These are phyloP conservation scores for Macrophya annulata DNA, from an alignment of 2,888 invertebrate genomes.

Conservation along the genomic window DNA sequence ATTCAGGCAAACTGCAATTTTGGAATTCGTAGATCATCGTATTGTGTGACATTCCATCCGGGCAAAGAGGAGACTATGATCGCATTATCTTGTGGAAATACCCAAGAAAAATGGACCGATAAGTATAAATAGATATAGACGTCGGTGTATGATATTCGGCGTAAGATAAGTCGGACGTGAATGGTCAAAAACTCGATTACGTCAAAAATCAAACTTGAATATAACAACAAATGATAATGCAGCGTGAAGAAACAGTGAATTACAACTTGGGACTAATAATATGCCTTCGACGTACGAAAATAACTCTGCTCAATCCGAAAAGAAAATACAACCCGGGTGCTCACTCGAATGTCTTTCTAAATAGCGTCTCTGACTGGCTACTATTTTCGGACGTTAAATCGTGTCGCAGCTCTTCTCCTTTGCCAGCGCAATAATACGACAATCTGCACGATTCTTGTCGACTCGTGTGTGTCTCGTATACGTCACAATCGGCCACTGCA, in stretches of 20 bases:
- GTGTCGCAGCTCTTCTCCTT: background rate
- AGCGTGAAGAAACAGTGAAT: background rate
- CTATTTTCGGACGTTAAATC: conserved; percentile 31
- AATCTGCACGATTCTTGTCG: background rate
- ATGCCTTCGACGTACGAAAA: background rate
- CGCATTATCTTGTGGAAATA: background rate
- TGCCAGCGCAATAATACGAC: background rate
- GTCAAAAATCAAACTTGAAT: background rate
- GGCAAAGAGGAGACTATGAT: background rate
- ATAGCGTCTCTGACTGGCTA: conserved; percentile 25
- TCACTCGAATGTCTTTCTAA: background rate
- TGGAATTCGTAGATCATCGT: background rate
- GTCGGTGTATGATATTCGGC: background rate
- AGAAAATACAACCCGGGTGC: background rate
- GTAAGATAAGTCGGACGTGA: background rate
- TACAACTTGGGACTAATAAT: conserved; percentile 27
- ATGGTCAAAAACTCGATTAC: background rate
- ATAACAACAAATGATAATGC: background rate
- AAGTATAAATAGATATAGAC: background rate
- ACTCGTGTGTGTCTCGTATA: conserved; percentile 27
- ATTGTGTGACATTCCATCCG: background rate
- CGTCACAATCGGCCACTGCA: conserved; percentile 26
- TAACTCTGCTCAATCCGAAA: conserved; percentile 9
- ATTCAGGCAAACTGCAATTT: background rate
- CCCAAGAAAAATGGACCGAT: background rate